Conservation (phyloP, 2,113 vertebrate genomes). For the Coptodon rendalli region DNA sequence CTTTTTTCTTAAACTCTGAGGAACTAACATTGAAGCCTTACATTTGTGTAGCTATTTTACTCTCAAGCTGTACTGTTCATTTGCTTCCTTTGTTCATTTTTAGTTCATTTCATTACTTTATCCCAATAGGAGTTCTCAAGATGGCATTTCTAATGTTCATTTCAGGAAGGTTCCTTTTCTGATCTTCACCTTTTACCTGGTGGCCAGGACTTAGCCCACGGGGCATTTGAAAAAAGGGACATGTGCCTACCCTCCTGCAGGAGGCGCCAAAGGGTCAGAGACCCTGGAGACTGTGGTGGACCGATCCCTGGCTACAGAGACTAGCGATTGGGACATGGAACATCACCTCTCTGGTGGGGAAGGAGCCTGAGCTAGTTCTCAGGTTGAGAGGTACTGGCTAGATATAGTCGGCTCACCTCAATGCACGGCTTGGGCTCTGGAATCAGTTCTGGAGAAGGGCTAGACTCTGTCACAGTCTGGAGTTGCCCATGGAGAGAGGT, state of each 20-base stretch:
- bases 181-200: background rate
- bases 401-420: background rate
- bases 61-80: background rate
- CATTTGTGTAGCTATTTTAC: background rate
- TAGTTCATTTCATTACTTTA: background rate
- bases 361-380: background rate
- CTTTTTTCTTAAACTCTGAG: background rate
- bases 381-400: background rate
- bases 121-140: background rate
- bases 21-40: background rate
- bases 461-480: background rate
- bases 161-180: background rate
- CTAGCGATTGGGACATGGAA: background rate
- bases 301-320: background rate
- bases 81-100: background rate
- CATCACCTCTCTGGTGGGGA: background rate
- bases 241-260: background rate
- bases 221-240: background rate
- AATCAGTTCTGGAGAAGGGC: background rate
- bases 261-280: background rate
- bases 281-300: background rate
- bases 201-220: background rate
- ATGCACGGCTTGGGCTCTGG: background rate
- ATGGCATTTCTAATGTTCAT: background rate
- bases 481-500: rapidly evolving